Evolutionary conservation across 2,113 vertebrate genomes (phyloP), one percentile per base, ranked within the genome.

Genomic region (Puntigrus tetrazona): DNA sequence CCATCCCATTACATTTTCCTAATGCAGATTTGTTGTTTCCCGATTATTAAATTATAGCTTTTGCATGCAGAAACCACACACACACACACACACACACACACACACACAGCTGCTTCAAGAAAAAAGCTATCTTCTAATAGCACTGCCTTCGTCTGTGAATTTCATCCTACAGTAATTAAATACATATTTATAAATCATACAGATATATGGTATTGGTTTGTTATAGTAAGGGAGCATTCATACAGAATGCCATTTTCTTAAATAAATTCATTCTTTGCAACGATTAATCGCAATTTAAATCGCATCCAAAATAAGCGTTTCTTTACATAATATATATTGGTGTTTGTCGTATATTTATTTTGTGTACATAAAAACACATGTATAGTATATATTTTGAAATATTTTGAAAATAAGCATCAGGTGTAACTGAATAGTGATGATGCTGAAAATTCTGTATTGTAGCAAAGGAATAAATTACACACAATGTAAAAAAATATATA

Each of bases 41-140:
- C 41, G 67, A 72, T 72, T 25, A 78, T 78, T 36, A 79, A 83
- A 83, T 79, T 63, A 78, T 38, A 78, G 85, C 74, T 73, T 50
- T 86, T 22, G 7, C 7, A 8, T 47, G 76, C 72, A 52, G 75
- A 38, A 65, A 34, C 29, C 31, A 67, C n/a, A 36, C 29, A 11
- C 57, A 43, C 38, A 59, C 29, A 47, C 29, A 9, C 52, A 45
- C 47, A 50, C n/a, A 61, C 55, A 70, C 4, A 27, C 4, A 27
- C 2, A 63, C 5, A 14, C 61, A 65, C 22, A 82, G 6, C 34
- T 13, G 34, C 9, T 38, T 8, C 63, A 67, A 34, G 31, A 67
- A 69, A 36, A 69, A 10, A 36, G 1, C 3, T 20, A 11, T 6
- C 31, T 76, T 52, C 41, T 20, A 22, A 52, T 11, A 22, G 34